Percentiles rank a stretch among this genome's conserved stretches.
Conservation (phyloP, 2,888 invertebrate genomes). For the Saturnia japonica region DNA sequence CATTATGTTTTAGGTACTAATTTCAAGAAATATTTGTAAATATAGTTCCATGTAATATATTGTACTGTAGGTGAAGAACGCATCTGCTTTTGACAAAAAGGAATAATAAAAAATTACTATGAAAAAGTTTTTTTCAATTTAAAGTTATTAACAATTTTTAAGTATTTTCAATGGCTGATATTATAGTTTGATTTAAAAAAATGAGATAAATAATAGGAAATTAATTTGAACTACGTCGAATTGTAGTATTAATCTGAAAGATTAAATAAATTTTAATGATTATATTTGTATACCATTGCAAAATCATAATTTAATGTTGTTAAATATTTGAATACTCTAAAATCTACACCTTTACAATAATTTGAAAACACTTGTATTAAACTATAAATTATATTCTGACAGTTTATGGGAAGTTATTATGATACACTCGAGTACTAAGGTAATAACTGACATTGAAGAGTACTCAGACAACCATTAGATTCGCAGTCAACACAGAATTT, state of each 20-base stretch:
- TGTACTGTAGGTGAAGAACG: not conserved
- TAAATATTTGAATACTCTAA: not conserved
- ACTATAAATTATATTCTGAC: not conserved
- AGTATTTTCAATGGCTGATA: not conserved
- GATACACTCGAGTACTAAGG: not conserved
- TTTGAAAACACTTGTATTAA: not conserved
- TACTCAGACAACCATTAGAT: conserved; percentile 59
- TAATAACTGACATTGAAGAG: conserved; percentile 21
- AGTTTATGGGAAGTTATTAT: not conserved
- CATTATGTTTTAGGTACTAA: not conserved
- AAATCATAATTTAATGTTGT: not conserved
- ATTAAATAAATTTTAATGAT: too few species aligned
- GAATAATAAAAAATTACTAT: not conserved
- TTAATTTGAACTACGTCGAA: not conserved
- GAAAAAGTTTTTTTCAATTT: not conserved
- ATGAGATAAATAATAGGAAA: not conserved
- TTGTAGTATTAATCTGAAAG: not conserved
- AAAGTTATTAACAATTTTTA: not conserved
- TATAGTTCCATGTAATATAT: not conserved
- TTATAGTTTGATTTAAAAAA: not conserved
- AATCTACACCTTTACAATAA: not conserved
- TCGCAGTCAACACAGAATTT: conserved; percentile 69
- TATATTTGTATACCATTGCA: too few species aligned
- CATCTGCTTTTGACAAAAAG: not conserved
- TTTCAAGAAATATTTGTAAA: not conserved